Conservation (phyloP, 2,888 invertebrate genomes). For the Pseudanteris insignis region DNA sequence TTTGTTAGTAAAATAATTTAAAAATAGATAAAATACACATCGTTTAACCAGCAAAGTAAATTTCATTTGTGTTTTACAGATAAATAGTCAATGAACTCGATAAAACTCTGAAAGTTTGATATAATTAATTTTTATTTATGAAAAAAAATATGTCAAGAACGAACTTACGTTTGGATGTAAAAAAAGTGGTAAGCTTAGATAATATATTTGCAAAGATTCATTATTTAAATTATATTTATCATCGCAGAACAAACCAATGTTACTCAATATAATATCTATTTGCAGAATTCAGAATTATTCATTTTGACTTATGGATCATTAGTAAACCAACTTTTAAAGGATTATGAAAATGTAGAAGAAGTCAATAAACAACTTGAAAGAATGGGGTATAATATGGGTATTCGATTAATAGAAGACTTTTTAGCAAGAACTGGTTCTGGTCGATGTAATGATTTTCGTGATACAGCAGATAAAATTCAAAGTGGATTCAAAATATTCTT, state of each 20-base stretch:
- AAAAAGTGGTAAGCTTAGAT: conserved; percentile 31
- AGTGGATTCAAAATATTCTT: conserved; percentile 74
- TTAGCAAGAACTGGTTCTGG: conserved; percentile 89
- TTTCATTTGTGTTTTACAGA: too few relatives aligned
- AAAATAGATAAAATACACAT: too few relatives aligned
- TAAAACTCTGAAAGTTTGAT: too few relatives aligned
- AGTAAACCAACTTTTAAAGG: conserved; percentile 95
- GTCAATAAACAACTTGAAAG: conserved; percentile 96
- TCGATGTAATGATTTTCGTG: conserved; percentile 93
- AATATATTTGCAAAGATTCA: too few relatives aligned
- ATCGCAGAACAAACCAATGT: too few relatives aligned
- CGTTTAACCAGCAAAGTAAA: too few relatives aligned
- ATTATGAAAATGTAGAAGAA: conserved; percentile 95
- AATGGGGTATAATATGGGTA: conserved; percentile 98
- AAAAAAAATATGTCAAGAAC: conserved; percentile 29
- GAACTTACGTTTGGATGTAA: conserved; percentile 25
- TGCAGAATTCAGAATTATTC: conserved; percentile 93
- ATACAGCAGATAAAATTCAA: conserved; percentile 95
- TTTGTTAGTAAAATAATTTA: too few relatives aligned
- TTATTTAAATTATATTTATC: too few relatives aligned
- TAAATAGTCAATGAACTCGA: too few relatives aligned
- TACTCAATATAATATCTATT: conserved; percentile 48
- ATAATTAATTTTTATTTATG: too few relatives aligned
- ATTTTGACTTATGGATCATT: conserved; percentile 97
- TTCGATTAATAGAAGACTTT: conserved; percentile 97